A percentile compares a stretch with the other conserved stretches of the same genome.
Conservation (phyloP, 2,797 vertebrate genomes). For the Salmo trutta region DNA sequence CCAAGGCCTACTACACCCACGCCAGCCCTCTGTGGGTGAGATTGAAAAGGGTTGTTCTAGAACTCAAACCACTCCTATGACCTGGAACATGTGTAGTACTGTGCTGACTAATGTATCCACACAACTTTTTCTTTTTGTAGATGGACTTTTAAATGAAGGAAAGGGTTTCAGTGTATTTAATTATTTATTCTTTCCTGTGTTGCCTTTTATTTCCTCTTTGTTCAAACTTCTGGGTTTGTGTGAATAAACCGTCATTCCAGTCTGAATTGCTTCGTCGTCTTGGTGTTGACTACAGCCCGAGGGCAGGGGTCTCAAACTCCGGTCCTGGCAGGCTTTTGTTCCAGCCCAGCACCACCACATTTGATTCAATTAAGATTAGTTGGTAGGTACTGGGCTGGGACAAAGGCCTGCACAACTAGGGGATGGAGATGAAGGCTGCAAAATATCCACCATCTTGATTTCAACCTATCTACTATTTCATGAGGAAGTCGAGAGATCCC, state of each 20-base stretch:
- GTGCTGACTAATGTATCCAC: background rate
- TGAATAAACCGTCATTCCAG: conserved; percentile 40
- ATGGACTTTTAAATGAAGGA: conserved; percentile 21
- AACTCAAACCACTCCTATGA: conserved; percentile 1
- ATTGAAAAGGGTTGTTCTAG: conserved; percentile 2
- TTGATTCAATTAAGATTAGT: background rate
- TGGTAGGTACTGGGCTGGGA: background rate
- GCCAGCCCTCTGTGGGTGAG: background rate
- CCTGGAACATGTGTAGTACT: background rate
- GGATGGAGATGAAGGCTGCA: no score
- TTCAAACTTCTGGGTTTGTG: conserved; percentile 16
- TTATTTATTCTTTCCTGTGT: conserved; percentile 44
- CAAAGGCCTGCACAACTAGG: background rate
- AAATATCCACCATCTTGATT: background rate
- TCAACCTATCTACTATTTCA: background rate
- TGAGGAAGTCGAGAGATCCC: no score
- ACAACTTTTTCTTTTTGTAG: background rate
- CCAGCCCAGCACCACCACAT: background rate
- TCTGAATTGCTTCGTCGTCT: background rate
- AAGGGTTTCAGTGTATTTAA: conserved; percentile 29
- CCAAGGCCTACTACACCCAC: background rate
- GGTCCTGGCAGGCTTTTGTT: background rate
- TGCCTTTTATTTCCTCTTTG: conserved; percentile 12
- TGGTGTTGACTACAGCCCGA: background rate
- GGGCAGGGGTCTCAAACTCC: background rate